phyloP scores from a whole-genome alignment of 1,140 invertebrate species.

The Lasaia peninsularis region DNA sequence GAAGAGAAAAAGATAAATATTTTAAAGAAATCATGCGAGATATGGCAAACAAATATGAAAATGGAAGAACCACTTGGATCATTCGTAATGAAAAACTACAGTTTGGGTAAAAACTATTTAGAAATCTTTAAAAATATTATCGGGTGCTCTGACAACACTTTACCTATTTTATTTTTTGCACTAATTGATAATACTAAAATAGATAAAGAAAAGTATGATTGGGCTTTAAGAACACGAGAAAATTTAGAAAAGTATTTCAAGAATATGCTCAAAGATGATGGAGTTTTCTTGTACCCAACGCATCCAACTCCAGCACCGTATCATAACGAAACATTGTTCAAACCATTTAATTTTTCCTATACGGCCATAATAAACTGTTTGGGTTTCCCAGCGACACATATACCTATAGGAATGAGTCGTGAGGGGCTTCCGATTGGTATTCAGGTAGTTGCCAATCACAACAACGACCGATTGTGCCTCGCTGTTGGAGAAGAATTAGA shows the following conservation, averaged over 20 bases:
- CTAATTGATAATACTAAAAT: constrained; percentile 79
- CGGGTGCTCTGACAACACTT: constrained; percentile 88
- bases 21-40: constrained; percentile 78
- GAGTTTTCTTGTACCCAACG: constrained; percentile 93
- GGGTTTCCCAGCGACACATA: constrained; percentile 92
- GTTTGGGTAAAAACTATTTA: constrained; percentile 78
- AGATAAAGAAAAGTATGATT: constrained; percentile 78
- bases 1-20: constrained; percentile 78
- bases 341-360: constrained; percentile 93
- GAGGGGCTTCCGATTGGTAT: constrained; percentile 93
- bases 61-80: constrained; percentile 81
- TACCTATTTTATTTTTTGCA: constrained; percentile 88
- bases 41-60: constrained; percentile 88
- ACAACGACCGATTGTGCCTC: constrained; percentile 91
- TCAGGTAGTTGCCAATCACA: constrained; percentile 84
- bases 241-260: constrained; percentile 62
- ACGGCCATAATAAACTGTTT: constrained; percentile 95
- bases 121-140: constrained; percentile 87
- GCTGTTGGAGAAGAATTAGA: constrained; percentile 93
- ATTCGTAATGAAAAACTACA: constrained; percentile 82
- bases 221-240: constrained; percentile 74
- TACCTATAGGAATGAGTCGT: constrained; percentile 89
- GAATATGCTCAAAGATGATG: constrained; percentile 86
- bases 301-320: constrained; percentile 94
- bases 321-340: constrained; percentile 91